Conservation (phyloP, 2,113 vertebrate genomes). For the Poecilia latipinna region DNA sequence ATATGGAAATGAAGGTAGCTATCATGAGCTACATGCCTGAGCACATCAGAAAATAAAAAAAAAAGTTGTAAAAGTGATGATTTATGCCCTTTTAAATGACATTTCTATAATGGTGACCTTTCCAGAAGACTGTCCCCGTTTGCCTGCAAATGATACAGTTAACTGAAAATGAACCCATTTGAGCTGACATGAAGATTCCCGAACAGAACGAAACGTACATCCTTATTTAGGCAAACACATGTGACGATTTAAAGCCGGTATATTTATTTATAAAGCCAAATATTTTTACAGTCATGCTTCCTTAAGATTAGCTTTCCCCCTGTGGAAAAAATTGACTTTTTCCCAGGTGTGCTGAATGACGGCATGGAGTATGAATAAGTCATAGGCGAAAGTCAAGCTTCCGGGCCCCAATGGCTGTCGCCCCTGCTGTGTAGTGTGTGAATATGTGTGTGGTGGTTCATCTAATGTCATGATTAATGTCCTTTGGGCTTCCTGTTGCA, state of each 20-base stretch:
- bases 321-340: conserved; percentile 51
- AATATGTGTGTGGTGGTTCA: conserved; percentile 12
- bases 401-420: conserved; percentile 22
- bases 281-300: conserved; percentile 53
- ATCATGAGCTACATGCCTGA: background rate
- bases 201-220: conserved; percentile 14
- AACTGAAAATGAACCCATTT: conserved; percentile 15
- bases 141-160: conserved; percentile 3
- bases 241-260: conserved; percentile 4
- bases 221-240: background rate
- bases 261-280: conserved; percentile 13
- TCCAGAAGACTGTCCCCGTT: background rate
- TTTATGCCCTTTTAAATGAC: background rate
- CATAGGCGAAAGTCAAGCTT: conserved; percentile 63
- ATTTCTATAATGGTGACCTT: conserved; percentile 22
- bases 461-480: conserved; percentile 53
- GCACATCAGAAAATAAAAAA: background rate
- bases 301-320: conserved; percentile 30
- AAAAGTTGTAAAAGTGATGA: background rate
- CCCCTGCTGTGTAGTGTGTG: conserved; percentile 19
- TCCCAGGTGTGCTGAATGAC: conserved; percentile 55
- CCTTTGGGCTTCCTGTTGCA: conserved; percentile 6
- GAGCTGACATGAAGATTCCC: background rate
- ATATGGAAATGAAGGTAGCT: background rate
- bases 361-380: conserved; percentile 70